Evolutionary conservation across 2,888 invertebrate species (phyloP), one percentile per base, ranked within the genome.

Genomic region (Amblyjoppa proteus): DNA sequence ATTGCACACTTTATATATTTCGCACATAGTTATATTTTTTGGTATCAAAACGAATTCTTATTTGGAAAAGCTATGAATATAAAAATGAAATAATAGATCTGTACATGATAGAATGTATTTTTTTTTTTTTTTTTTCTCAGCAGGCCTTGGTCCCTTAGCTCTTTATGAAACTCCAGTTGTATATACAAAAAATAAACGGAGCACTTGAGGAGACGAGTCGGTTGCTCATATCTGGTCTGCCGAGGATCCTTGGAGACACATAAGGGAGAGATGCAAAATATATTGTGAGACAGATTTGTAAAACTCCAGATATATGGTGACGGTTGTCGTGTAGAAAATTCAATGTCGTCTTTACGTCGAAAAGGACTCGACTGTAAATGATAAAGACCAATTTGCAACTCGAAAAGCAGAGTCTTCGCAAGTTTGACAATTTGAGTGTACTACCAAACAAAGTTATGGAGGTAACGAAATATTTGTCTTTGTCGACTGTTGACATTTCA

Each of bases 361-460:
- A n/a, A n/a, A n/a, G n/a, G n/a, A n/a, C n/a, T n/a, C n/a, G n/a
- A n/a, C n/a, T 80, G 31, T 99, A 99, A 93, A 95, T 95, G 78
- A 95, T 98, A 64, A 99, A 99, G 94, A 97, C 96, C 16, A 96
- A 97, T 81, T 94, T 99, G 88, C 96, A 97, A 94, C 95, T 94
- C 38, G 98, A 98, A 0, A n/a, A n/a, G n/a, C n/a, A n/a, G n/a
- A 98, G 98, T 0, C 95, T 99, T 16, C 97, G 97, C 90, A 99
- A 99, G 92, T 98, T 99, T 0, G 99, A 99, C 93, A 99, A 99
- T 92, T 99, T 99, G 99, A 97, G 97, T 0, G 97, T 97, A 6
- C 94, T 95, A 88, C 97, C 98, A 0, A 96, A 97, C 11, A 97
- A 98, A 84, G 95, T 99, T 61, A 99, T 99, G 93, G 98, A 98